Evolutionary conservation across 2,797 vertebrate genomes (phyloP).

Genomic region (Centroberyx gerrardi): DNA sequence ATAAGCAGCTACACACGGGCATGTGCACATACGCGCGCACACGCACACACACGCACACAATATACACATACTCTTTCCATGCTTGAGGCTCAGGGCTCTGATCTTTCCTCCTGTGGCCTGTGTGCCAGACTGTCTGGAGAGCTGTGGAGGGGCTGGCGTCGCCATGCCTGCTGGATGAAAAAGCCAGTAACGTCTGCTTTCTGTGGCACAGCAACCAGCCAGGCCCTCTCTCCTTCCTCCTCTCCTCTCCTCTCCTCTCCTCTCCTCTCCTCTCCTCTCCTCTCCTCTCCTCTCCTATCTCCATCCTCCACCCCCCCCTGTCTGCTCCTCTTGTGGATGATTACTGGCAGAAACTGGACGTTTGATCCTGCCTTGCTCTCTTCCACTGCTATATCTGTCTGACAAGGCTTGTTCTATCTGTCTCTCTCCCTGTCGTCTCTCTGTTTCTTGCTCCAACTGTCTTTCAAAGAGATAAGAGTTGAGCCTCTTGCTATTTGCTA

Average conservation of each 20-base stretch:
- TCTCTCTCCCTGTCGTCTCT: slow-evolving; percentile 42
- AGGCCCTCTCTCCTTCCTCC: not conserved
- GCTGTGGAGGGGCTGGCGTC: slow-evolving; percentile 64
- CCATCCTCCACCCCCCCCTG: slow-evolving; percentile 6
- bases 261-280: slow-evolving; percentile 24
- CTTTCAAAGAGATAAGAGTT: slow-evolving; percentile 55
- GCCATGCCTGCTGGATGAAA: slow-evolving; percentile 61
- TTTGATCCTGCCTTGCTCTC: slow-evolving; percentile 79
- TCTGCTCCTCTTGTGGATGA: slow-evolving; percentile 56
- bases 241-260: not conserved
- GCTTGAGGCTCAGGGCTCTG: slow-evolving; percentile 74
- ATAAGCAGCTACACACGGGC: slow-evolving; percentile 56
- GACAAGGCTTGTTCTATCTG: slow-evolving; percentile 71
- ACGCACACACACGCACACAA: slow-evolving; percentile 30
- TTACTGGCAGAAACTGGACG: slow-evolving; percentile 72
- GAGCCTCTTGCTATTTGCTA: slow-evolving; percentile 46
- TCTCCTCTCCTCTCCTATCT: not conserved
- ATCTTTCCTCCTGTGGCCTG: slow-evolving; percentile 78
- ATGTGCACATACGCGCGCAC: slow-evolving; percentile 9
- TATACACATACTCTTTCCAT: slow-evolving; percentile 58
- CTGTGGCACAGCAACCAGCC: slow-evolving; percentile 57
- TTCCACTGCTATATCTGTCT: slow-evolving; percentile 53
- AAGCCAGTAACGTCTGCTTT: slow-evolving; percentile 69
- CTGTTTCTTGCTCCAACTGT: slow-evolving; percentile 37
- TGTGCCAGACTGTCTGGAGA: slow-evolving; percentile 81